Evolutionary conservation across 2,797 vertebrate species (phyloP), one percentile per base, ranked within the genome.

Genomic region (Babyrousa celebensis): DNA sequence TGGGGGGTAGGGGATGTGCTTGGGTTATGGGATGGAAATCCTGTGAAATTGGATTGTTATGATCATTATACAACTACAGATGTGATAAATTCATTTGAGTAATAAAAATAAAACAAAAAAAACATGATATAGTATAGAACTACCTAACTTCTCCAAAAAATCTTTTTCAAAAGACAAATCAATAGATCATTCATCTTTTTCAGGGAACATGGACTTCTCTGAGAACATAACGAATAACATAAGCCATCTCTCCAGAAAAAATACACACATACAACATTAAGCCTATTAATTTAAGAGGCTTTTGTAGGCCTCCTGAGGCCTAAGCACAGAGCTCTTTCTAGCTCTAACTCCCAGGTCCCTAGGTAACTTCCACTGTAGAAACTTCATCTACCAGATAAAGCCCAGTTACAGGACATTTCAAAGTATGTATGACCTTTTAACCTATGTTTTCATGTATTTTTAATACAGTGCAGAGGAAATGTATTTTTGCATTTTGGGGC

Each of bases 71-170:
- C 36, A 36, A 36, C 36, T 36, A 36, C 36, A 36, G 36, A 36
- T 36, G 36, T 36, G 36, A 36, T 36, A 36, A 36, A 36, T 36
- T 36, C 36, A 36, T 36, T 36, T 36, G 36, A 36, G 36, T 36
- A 36, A 36, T 36, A 36, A 36, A 36, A 36, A 36, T 36, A 36
- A 36, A 36, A 3, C 36, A 36, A 36, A 36, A 36, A 36, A 36
- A 36, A 3, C 36, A 36, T 36, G 36, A 94, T 54, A 58, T 58
- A 32, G 8, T 70, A 85, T 11, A 72, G 25, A 65, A 85, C 65
- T 72, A 63, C 48, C 72, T 32, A 86, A 79, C 74, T 93, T 94
- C 65, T 83, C 88, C 54, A 86, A 62, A 25, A 87, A 89, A 72
- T 72, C 3, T 25, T 29, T 87, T 85, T 90, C 74, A 93, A 89